Conservation (phyloP, 1,140 invertebrate genomes). For the fruit fly (Drosophila melanogaster) region Release_6_plus_ISO1_MT NT_033777.3:24047501-24048000, state of each 20-base stretch:
- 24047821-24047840: conserved; percentile 45
- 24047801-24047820: conserved; percentile 76
- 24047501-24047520: conserved; percentile 45
- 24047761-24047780: conserved; percentile 47
- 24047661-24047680: conserved; percentile 64
- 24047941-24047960: conserved; percentile 76
- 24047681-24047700: conserved; percentile 41
- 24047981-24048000: conserved; percentile 80
- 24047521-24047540: conserved; percentile 49
- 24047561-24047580: conserved; percentile 62
- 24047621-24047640: conserved; percentile 28
- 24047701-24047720: conserved; percentile 19
- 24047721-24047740: conserved; percentile 24
- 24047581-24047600: conserved; percentile 74
- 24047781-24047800: conserved; percentile 66
- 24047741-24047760: conserved; percentile 55
- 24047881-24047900: conserved; percentile 59
- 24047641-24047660: conserved; percentile 6
- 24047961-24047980: conserved; percentile 81
- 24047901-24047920: conserved; percentile 38
- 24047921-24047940: conserved; percentile 55
- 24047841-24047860: conserved; percentile 37
- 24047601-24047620: conserved; percentile 61
- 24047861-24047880: conserved; percentile 42
- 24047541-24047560: conserved; percentile 52